phyloP scores from a whole-genome alignment of 2,797 vertebrate species.

The Chlorospingus semifuscus region DNA sequence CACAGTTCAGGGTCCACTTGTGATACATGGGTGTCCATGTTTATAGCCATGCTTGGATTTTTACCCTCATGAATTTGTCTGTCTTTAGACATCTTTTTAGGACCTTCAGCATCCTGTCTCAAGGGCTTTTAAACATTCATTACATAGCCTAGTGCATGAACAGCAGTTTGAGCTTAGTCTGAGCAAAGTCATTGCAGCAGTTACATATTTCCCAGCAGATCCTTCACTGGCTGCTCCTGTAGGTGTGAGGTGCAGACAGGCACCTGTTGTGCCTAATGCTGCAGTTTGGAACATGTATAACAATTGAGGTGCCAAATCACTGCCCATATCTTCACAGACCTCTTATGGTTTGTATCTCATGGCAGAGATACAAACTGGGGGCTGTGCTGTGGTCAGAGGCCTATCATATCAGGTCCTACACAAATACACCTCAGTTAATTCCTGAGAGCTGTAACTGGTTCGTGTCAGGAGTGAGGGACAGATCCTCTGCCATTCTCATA shows the following conservation, averaged over 20 bases:
- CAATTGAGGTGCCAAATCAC: neutral
- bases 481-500: neutral
- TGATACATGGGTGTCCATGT: neutral
- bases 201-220: neutral
- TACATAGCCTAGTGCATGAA: neutral
- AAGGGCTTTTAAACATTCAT: neutral
- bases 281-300: neutral
- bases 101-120: neutral
- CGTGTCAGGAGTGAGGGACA: fast-evolving
- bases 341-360: neutral
- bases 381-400: neutral
- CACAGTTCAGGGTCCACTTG: neutral
- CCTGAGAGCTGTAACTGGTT: neutral
- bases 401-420: neutral
- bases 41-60: neutral
- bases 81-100: neutral
- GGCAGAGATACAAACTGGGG: neutral
- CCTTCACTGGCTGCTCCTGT: neutral
- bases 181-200: neutral
- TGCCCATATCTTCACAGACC: neutral
- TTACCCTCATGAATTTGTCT: neutral
- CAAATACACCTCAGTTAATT: neutral
- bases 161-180: neutral
- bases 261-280: neutral
- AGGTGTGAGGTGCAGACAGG: neutral